Conservation (phyloP, 2,113 vertebrate species). For the Phaethornis superciliosus region DNA sequence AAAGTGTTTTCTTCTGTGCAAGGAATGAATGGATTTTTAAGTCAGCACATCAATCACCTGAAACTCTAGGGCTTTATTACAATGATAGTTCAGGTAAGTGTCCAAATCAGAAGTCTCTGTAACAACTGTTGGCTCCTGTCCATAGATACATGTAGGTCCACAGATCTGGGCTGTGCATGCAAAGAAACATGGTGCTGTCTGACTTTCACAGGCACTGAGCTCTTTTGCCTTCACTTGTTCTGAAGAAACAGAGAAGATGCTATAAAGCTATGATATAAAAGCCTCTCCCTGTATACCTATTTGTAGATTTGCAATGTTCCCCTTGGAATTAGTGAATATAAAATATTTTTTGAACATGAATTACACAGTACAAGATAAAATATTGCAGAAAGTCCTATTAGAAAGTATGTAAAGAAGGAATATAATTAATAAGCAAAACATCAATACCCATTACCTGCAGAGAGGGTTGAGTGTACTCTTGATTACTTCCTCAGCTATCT, state of each 20-base stretch:
- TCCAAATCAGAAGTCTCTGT: background rate
- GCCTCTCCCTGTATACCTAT: background rate
- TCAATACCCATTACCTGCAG: background rate
- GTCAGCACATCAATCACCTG: background rate
- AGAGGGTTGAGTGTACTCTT: background rate
- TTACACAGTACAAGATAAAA: background rate
- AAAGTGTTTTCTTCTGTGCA: background rate
- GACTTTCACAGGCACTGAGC: background rate
- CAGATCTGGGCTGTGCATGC: background rate
- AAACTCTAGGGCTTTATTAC: background rate
- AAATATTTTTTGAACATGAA: background rate
- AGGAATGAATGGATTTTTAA: background rate
- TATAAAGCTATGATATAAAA: background rate
- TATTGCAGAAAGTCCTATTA: background rate
- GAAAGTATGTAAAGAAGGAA: background rate
- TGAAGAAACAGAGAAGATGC: background rate
- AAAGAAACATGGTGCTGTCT: background rate
- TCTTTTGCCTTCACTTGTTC: background rate
- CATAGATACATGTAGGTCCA: background rate
- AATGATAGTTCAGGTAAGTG: background rate
- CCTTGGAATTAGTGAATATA: background rate
- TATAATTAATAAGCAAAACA: background rate
- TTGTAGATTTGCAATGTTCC: background rate
- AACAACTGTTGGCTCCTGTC: background rate
- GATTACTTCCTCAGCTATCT: background rate